phyloP scores from a whole-genome alignment of 2,797 vertebrate species.

The Siniperca undulata region DNA sequence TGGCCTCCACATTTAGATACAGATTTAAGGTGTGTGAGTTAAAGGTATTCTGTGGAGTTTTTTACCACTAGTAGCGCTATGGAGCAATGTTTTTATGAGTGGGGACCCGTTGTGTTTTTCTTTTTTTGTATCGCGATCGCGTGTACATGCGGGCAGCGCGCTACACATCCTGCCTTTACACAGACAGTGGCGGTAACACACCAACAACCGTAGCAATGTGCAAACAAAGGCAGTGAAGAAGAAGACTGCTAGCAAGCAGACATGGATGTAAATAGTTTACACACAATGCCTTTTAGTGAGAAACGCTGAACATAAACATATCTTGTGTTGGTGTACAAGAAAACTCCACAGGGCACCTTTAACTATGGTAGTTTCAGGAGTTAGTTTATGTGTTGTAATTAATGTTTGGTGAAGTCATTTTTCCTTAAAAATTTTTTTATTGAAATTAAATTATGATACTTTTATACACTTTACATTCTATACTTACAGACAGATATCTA shows the following conservation, averaged over 20 bases:
- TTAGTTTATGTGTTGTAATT: neutral
- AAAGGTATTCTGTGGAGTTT: neutral
- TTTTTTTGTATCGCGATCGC: neutral
- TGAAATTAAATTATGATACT: neutral
- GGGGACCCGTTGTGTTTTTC: neutral
- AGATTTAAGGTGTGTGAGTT: neutral
- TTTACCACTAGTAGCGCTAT: neutral
- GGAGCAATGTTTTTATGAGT: neutral
- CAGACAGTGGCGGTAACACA: neutral
- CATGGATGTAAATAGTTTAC: neutral
- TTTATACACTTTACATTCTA: neutral
- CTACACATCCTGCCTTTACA: neutral
- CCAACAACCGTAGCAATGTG: neutral
- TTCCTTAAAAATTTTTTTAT: neutral
- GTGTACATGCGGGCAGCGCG: too few species aligned
- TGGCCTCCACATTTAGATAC: neutral
- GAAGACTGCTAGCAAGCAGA: neutral
- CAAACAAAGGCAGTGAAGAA: neutral
- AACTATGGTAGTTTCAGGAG: neutral
- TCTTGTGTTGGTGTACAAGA: neutral
- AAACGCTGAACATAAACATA: neutral
- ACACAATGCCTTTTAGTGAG: neutral
- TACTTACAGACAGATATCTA: neutral
- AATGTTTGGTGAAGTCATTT: neutral
- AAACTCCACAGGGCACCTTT: neutral